Conservation (phyloP, 2,797 vertebrate genomes). For the Helarctos malayanus region DNA sequence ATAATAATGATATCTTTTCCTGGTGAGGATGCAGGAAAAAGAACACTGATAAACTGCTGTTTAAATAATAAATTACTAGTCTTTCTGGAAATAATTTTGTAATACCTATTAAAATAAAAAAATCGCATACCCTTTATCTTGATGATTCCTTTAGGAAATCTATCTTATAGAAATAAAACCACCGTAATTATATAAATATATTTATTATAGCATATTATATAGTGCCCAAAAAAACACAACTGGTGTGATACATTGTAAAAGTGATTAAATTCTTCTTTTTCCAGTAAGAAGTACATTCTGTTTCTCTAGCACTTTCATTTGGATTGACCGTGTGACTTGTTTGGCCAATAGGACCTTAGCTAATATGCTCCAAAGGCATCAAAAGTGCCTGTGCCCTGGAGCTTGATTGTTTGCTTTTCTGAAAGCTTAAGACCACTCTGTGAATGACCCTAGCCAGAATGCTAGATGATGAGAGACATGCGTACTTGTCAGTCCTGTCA, state of each 20-base stretch:
- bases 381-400: background rate
- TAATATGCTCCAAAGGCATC: background rate
- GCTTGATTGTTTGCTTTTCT: background rate
- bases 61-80: slow-evolving; percentile 2
- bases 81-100: slow-evolving; percentile 35
- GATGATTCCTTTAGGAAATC: background rate
- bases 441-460: slow-evolving; percentile 9
- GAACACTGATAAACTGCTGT: background rate
- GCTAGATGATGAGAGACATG: background rate
- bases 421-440: background rate
- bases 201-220: background rate
- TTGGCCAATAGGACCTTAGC: background rate
- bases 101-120: background rate
- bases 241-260: background rate
- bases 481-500: background rate
- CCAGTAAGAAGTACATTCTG: background rate
- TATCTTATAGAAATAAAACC: background rate
- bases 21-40: background rate
- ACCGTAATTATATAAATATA: background rate
- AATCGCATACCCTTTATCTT: background rate
- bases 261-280: background rate
- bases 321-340: background rate
- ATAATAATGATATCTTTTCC: background rate
- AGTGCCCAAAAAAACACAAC: background rate
- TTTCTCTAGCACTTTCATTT: slow-evolving; percentile 13